Percentiles rank a stretch among this genome's conserved stretches.
These are phyloP conservation scores for Cyprinodon variegatus DNA, from an alignment of 2,113 vertebrate species.

Conservation along the genomic window DNA sequence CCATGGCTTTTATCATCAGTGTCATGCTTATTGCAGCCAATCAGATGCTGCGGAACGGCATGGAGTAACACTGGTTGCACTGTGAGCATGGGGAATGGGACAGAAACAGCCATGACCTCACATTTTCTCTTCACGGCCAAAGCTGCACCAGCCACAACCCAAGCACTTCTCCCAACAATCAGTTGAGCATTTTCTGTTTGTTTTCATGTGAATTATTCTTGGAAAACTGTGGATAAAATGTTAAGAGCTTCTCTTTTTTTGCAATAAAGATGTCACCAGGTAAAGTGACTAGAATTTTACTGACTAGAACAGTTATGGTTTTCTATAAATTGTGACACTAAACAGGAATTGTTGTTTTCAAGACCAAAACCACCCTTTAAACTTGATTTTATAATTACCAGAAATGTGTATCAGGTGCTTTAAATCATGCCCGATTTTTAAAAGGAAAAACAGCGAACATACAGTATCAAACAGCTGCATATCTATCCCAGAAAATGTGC, in stretches of 20 bases:
- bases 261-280: constrained; percentile 41
- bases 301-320: constrained; percentile 34
- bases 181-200: constrained; percentile 24
- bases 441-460: constrained; percentile 31
- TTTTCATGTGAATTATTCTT: constrained; percentile 41
- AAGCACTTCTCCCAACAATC: constrained; percentile 65
- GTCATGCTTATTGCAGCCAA: constrained; percentile 99
- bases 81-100: constrained; percentile 77
- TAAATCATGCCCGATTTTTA: constrained; percentile 61
- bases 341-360: constrained; percentile 31
- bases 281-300: constrained; percentile 39
- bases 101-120: constrained; percentile 68
- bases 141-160: constrained; percentile 70
- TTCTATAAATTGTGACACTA: constrained; percentile 40
- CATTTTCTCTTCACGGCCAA: constrained; percentile 67
- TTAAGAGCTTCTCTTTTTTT: constrained; percentile 24
- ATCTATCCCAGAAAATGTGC: constrained; percentile 37
- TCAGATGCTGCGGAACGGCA: constrained; percentile 98
- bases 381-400: constrained; percentile 61
- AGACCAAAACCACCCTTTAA: constrained; percentile 64
- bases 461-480: constrained; percentile 26
- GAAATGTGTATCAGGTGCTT: constrained; percentile 70
- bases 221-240: constrained; percentile 12
- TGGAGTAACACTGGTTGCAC: constrained; percentile 88
- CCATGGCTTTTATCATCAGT: constrained; percentile 99